Percentiles rank a stretch among this genome's conserved stretches.
Conservation (phyloP, 1,140 invertebrate species). For the Philopotamus ludificatus region DNA sequence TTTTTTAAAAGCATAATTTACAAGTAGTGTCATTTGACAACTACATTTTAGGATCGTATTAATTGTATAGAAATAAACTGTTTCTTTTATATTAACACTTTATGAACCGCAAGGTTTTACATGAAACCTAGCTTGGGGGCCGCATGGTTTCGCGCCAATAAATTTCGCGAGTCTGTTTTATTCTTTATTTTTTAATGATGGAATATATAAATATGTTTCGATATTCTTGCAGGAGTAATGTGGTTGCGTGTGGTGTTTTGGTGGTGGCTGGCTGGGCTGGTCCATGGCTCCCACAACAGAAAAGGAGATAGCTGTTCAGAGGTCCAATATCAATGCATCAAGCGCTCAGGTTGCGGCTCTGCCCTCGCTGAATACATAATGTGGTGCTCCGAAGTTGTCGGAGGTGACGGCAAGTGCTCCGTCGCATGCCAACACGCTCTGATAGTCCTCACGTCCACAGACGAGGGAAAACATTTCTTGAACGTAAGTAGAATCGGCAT, state of each 20-base stretch:
- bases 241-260: constrained; percentile 25
- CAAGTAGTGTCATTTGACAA: no score
- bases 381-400: constrained; percentile 67
- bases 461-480: constrained; percentile 74
- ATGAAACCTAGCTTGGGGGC: no score
- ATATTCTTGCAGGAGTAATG: constrained; percentile 38
- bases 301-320: constrained; percentile 60
- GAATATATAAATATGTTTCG: no score
- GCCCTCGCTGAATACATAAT: constrained; percentile 73
- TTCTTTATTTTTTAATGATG: no score
- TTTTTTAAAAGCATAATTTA: no score
- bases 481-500: constrained; percentile 55
- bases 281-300: constrained; percentile 44
- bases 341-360: constrained; percentile 68
- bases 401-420: constrained; percentile 61
- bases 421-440: constrained; percentile 71
- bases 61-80: no score
- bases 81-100: no score
- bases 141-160: no score
- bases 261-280: constrained; percentile 46
- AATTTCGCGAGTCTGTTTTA: no score
- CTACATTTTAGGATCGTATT: no score
- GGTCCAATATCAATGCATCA: constrained; percentile 69
- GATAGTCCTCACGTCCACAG: constrained; percentile 74
- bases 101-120: no score